These are phyloP conservation scores for Drosophila mulleri DNA, from an alignment of 2,888 invertebrate species.

Conservation along the genomic window DNA sequence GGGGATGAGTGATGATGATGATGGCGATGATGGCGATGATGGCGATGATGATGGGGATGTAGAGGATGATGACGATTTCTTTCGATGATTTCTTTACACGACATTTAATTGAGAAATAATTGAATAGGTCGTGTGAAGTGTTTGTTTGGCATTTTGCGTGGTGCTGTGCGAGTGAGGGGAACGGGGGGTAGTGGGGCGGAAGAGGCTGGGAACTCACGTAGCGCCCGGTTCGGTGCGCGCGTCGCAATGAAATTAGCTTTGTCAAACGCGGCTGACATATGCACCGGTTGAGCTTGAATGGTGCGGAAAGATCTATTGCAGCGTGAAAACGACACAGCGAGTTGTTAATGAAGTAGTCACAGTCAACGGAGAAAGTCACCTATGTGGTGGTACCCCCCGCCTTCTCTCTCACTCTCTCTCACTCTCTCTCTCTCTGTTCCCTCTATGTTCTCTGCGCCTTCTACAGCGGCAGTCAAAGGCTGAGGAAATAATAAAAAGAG, in stretches of 20 bases:
- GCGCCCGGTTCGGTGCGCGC: conserved; percentile 38
- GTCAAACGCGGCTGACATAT: conserved; percentile 71
- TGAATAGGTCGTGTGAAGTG: conserved; percentile 84
- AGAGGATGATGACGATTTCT: conserved; percentile 56
- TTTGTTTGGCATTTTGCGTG: conserved; percentile 71
- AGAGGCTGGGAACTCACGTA: conserved; percentile 22
- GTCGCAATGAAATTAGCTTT: conserved; percentile 75
- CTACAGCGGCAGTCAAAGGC: conserved; percentile 53
- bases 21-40: not conserved
- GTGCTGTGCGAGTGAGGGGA: not conserved
- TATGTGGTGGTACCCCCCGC: not conserved
- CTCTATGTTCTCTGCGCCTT: not conserved
- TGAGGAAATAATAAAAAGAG: conserved; percentile 10
- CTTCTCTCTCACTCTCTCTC: not conserved
- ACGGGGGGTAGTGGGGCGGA: no score
- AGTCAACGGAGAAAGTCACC: conserved; percentile 68
- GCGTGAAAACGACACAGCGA: conserved; percentile 73
- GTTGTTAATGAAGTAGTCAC: conserved; percentile 78
- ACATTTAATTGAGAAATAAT: conserved; percentile 84
- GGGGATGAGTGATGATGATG: conserved; percentile 9
- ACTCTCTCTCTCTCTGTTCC: no score
- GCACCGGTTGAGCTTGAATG: conserved; percentile 63
- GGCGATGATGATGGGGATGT: conserved; percentile 19
- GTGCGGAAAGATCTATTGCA: conserved; percentile 73
- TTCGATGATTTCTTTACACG: conserved; percentile 74